phyloP scores from a whole-genome alignment of 2,797 vertebrate genomes.

The Macroramphosus scolopax region DNA sequence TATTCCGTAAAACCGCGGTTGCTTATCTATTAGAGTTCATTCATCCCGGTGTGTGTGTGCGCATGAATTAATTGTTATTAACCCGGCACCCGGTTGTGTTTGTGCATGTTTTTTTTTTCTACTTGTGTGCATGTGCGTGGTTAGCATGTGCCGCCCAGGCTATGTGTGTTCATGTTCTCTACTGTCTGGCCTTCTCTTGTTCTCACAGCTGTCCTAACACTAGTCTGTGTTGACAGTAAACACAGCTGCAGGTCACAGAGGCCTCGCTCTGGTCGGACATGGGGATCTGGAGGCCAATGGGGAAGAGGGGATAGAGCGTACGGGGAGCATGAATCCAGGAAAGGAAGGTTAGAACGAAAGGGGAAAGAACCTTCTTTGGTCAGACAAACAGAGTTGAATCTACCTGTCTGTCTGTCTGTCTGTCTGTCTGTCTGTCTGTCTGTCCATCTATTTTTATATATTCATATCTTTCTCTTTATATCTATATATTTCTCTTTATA shows the following conservation, averaged over 20 bases:
- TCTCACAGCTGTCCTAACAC: conserved; percentile 83
- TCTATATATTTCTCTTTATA: conserved; percentile 47
- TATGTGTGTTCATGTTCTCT: conserved; percentile 54
- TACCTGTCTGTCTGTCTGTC: no score
- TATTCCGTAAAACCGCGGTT: conserved; percentile 9
- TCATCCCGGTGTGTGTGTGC: conserved; percentile 1
- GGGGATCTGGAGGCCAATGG: conserved; percentile 63
- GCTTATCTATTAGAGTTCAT: conserved; percentile 10
- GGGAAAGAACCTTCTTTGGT: conserved; percentile 15
- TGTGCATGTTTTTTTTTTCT: conserved; percentile 30
- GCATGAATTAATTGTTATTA: conserved; percentile 2
- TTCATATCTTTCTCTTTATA: no score
- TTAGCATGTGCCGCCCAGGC: conserved; percentile 43
- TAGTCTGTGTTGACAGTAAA: conserved; percentile 82
- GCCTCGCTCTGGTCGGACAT: conserved; percentile 72
- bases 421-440: no score
- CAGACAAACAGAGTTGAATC: no score
- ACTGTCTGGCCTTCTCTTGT: conserved; percentile 76
- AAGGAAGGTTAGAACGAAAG: conserved; percentile 26
- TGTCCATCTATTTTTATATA: no score
- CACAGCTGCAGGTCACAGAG: conserved; percentile 83
- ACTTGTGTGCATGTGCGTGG: conserved; percentile 25
- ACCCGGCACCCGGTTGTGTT: conserved; percentile 22
- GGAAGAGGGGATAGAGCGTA: conserved; percentile 34
- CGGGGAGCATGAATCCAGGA: conserved; percentile 43